phyloP scores from a whole-genome alignment of 2,797 vertebrate genomes.

The Fratercula arctica region DNA sequence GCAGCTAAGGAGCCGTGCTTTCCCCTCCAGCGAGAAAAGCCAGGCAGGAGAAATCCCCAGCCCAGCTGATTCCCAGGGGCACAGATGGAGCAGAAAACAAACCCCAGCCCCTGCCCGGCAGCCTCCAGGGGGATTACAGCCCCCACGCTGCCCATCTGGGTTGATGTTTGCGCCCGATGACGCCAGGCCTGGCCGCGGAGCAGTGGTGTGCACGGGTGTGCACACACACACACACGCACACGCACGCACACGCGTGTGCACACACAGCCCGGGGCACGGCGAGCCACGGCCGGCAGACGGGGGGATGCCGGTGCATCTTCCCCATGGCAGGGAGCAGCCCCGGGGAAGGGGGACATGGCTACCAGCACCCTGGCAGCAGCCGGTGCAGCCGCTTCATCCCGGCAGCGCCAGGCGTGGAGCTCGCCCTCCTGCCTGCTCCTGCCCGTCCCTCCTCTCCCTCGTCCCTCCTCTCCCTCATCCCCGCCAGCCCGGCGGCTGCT shows the following conservation, averaged over 20 bases:
- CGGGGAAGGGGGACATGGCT: too few species aligned
- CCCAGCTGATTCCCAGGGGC: neutral
- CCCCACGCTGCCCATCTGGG: neutral
- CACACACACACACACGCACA: accelerated
- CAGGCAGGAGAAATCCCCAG: neutral
- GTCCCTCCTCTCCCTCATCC: slow-evolving; percentile 29
- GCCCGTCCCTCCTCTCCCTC: slow-evolving; percentile 11
- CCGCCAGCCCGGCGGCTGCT: slow-evolving; percentile 23
- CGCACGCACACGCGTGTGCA: accelerated
- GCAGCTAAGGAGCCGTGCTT: neutral
- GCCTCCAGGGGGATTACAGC: neutral
- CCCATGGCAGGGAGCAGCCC: accelerated
- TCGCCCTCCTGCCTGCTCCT: neutral
- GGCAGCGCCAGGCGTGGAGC: neutral
- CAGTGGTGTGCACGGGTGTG: neutral
- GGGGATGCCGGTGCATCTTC: neutral
- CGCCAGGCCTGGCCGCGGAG: neutral
- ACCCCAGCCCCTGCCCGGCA: neutral
- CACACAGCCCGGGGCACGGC: accelerated
- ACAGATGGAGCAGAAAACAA: neutral
- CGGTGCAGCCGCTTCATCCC: accelerated
- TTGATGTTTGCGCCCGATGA: neutral
- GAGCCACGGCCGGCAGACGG: accelerated
- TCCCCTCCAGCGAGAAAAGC: neutral
- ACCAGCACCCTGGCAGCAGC: neutral